Evolutionary conservation across 1,140 invertebrate genomes (phyloP).

Genomic region (Bombus confusus): DNA sequence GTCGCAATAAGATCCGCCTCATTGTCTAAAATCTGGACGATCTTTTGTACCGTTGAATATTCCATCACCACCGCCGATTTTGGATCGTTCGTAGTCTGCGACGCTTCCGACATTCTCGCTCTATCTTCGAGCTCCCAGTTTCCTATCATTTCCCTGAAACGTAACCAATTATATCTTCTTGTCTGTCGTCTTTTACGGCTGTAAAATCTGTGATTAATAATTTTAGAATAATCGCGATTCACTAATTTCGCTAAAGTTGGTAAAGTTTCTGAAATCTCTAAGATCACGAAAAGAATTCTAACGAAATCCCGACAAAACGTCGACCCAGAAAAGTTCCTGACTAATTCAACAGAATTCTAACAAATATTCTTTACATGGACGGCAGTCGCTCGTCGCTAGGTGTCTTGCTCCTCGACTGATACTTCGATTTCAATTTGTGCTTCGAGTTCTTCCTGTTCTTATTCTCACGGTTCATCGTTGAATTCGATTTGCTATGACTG

Average conservation of each 20-base stretch:
- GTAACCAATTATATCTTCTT: neutral
- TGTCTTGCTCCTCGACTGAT: neutral
- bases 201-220: neutral
- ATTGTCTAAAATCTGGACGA: constrained; percentile 65
- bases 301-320: neutral
- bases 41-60: constrained; percentile 68
- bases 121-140: constrained; percentile 1
- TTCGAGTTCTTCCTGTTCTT: constrained; percentile 16
- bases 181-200: neutral
- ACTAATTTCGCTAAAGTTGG: neutral
- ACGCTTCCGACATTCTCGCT: constrained; percentile 45
- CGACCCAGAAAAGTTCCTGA: too few species aligned
- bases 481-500: constrained; percentile 17
- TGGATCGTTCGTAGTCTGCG: constrained; percentile 49
- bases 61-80: constrained; percentile 69
- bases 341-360: neutral
- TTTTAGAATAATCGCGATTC: neutral
- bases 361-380: constrained; percentile 8
- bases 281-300: neutral
- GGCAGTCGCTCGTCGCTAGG: neutral
- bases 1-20: constrained; percentile 33
- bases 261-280: too few species aligned
- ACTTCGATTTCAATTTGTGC: constrained; percentile 14
- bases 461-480: neutral
- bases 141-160: neutral